phyloP scores from a whole-genome alignment of 2,888 invertebrate species.

The Formica aserva region DNA sequence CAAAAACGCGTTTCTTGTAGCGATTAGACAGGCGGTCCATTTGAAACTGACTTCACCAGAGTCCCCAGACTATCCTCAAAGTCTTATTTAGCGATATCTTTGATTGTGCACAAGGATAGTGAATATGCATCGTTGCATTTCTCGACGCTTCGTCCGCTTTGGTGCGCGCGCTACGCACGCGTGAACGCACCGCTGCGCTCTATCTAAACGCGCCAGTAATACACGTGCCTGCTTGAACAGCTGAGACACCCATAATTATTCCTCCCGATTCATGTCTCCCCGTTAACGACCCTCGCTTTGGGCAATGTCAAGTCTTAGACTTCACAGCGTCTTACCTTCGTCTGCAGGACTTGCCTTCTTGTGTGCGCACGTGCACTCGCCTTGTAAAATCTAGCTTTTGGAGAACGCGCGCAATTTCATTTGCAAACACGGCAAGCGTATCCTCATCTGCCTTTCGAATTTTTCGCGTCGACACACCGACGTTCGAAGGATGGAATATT shows the following conservation, averaged over 20 bases:
- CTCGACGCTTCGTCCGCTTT: conserved; percentile 37
- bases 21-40: neutral
- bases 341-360: neutral
- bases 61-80: conserved; percentile 10
- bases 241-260: conserved; percentile 69
- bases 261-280: conserved; percentile 63
- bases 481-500: conserved; percentile 45
- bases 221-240: conserved; percentile 17
- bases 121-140: conserved; percentile 16
- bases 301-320: neutral
- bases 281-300: conserved; percentile 56
- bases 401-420: neutral
- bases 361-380: neutral
- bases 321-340: conserved; percentile 15
- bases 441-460: conserved; percentile 23
- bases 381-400: neutral
- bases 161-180: conserved; percentile 45
- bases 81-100: neutral
- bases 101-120: conserved; percentile 15
- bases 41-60: neutral
- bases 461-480: conserved; percentile 37
- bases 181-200: conserved; percentile 65
- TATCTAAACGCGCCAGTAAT: conserved; percentile 62
- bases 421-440: conserved; percentile 16
- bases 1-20: neutral